phyloP scores from a whole-genome alignment of 2,113 vertebrate genomes.

The Verasper variegatus region DNA sequence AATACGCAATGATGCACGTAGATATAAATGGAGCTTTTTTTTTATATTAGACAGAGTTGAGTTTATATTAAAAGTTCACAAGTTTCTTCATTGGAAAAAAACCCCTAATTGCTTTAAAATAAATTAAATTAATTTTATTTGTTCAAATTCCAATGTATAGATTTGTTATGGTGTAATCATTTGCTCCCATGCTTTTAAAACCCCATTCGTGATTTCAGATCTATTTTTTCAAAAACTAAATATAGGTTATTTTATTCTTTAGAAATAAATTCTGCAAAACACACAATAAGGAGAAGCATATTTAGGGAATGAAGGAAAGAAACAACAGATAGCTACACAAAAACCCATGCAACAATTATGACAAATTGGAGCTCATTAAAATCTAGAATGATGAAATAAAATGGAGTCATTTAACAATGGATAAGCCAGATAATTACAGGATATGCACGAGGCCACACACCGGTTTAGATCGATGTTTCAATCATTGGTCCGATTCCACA shows the following conservation, averaged over 20 bases:
- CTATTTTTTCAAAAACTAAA: background rate
- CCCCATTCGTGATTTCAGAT: background rate
- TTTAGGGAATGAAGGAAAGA: background rate
- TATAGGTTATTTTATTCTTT: background rate
- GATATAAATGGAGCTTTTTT: background rate
- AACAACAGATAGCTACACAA: background rate
- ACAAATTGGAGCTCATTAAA: background rate
- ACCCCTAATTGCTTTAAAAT: no score
- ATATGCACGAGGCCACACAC: conserved; percentile 24
- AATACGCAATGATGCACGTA: conserved; percentile 5
- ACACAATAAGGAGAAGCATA: background rate
- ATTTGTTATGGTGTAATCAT: background rate
- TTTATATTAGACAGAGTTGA: background rate
- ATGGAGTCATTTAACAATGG: conserved; percentile 5
- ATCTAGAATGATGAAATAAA: conserved; percentile 11
- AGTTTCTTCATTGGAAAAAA: no score
- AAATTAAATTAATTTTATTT: background rate
- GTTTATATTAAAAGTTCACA: no score
- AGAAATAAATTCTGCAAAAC: background rate
- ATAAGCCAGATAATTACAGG: conserved; percentile 44
- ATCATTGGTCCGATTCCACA: conserved; percentile 11
- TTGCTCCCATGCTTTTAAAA: background rate
- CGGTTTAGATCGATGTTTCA: conserved; percentile 30
- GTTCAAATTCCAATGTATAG: background rate
- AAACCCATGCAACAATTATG: background rate